phyloP scores from a whole-genome alignment of 1,140 invertebrate genomes.

The Pseudomyrmex gracilis region DNA sequence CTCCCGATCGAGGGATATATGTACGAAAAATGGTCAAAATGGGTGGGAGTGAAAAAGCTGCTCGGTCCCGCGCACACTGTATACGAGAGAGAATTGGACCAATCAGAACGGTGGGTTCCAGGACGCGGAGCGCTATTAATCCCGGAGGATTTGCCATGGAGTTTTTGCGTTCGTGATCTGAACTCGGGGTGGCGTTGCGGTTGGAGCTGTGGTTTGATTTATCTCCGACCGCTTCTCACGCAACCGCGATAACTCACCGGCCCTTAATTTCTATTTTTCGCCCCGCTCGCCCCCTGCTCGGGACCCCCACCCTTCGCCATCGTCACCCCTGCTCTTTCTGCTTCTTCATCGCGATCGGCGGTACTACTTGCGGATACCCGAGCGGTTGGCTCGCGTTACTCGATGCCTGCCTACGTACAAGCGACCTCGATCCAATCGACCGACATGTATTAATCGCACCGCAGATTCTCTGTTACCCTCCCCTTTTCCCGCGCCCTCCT shows the following conservation, averaged over 20 bases:
- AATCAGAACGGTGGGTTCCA: constrained; percentile 68
- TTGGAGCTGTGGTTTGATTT: constrained; percentile 82
- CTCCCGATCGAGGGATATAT: not conserved
- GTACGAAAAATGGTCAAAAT: constrained; percentile 26
- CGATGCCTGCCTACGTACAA: constrained; percentile 42
- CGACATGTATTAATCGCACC: constrained; percentile 58
- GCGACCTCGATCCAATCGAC: constrained; percentile 57
- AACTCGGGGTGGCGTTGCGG: constrained; percentile 74
- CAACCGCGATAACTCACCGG: constrained; percentile 83
- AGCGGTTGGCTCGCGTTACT: constrained; percentile 18
- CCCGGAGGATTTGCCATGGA: constrained; percentile 77
- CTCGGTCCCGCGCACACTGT: constrained; percentile 52
- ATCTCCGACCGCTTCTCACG: constrained; percentile 83
- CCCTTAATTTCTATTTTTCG: constrained; percentile 84
- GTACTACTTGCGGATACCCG: constrained; percentile 5
- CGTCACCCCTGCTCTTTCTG: constrained; percentile 35
- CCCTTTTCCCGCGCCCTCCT: not conserved
- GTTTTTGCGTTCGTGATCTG: constrained; percentile 77
- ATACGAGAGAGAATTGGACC: constrained; percentile 70
- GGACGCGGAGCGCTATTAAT: constrained; percentile 76
- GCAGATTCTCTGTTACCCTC: constrained; percentile 25
- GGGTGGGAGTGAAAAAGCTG: constrained; percentile 50
- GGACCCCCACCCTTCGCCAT: constrained; percentile 21
- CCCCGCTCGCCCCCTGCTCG: constrained; percentile 62
- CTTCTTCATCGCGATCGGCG: constrained; percentile 54